phyloP scores from a whole-genome alignment of 2,888 invertebrate species.

The Cephus runcator region DNA sequence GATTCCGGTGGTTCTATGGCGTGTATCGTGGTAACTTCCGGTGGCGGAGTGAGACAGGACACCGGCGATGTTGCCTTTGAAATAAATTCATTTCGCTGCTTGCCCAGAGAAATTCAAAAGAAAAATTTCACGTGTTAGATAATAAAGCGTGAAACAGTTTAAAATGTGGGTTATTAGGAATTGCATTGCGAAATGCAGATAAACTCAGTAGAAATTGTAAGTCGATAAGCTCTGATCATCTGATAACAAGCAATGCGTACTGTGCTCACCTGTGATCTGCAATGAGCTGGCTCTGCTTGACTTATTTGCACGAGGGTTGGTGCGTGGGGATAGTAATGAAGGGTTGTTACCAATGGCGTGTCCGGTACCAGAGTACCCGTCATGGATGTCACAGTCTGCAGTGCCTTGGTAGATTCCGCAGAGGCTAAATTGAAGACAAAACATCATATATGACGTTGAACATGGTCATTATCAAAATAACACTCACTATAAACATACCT shows the following conservation, averaged over 20 bases:
- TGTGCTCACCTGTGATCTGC: conserved; percentile 55
- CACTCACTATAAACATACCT: not conserved
- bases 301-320: conserved; percentile 59
- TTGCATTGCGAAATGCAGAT: not conserved
- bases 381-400: conserved; percentile 60
- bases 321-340: conserved; percentile 60
- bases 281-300: conserved; percentile 57
- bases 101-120: conserved; percentile 13
- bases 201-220: not conserved
- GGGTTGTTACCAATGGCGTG: conserved; percentile 56
- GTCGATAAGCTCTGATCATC: not conserved
- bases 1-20: conserved; percentile 65
- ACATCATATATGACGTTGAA: not conserved
- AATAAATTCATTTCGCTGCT: conserved; percentile 56
- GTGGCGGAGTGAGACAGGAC: conserved; percentile 74
- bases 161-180: not conserved
- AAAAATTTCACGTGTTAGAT: not conserved
- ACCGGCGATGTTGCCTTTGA: conserved; percentile 67
- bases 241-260: not conserved
- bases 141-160: not conserved
- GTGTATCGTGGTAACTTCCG: conserved; percentile 67
- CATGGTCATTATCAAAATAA: not conserved
- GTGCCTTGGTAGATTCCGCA: conserved; percentile 57
- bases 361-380: conserved; percentile 56
- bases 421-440: conserved; percentile 40